Evolutionary conservation across 2,888 invertebrate species (phyloP), one percentile per base, ranked within the genome.

Genomic region (Dicranocentrus wangi): DNA sequence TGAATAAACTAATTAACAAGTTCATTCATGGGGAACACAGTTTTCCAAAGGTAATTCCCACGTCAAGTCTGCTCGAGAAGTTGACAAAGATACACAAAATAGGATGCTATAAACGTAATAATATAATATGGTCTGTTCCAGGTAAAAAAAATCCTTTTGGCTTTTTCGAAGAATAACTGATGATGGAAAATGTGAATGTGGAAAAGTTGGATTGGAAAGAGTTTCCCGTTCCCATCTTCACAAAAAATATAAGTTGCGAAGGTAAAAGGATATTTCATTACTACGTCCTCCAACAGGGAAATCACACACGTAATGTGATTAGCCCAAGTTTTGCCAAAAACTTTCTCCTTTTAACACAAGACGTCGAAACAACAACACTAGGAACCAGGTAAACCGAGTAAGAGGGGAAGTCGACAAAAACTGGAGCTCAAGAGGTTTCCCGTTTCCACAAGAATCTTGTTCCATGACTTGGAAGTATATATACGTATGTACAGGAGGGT

Each of bases 231-330:
- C 23, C 32, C 43, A 23, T 23, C 23, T 23, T 13, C 25, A 17
- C 7, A 17, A 51, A 15, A 17, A 17, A 17, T 3, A n/a, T n/a
- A 60, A 60, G 60, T 60, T 27, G 60, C 10, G 25, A 5, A 28
- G 28, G 60, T 25, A 60, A 28, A 55, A 17, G 42, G 17, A 27
- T 13, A 71, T 79, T 79, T 79, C 71, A 79, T 79, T 79, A 79
- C 71, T 51, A 25, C 42, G 53, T 68, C 73, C 68, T 80, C 80
- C 80, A 80, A 80, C 80, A 73, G 80, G 80, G 80, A 80, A 80
- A 80, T 80, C 73, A 80, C 73, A 79, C 66, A 80, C 72, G 68
- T 80, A 80, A 80, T 80, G 73, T 73, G 72, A 80, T 80, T 80
- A 80, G 80, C 80, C 63, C 73, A 80, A 80, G 80, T 80, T 80